A percentile compares a stretch with the other conserved stretches of the same genome.
Evolutionary conservation across 1,140 invertebrate species (phyloP).

Genomic region (Psix sp.): DNA sequence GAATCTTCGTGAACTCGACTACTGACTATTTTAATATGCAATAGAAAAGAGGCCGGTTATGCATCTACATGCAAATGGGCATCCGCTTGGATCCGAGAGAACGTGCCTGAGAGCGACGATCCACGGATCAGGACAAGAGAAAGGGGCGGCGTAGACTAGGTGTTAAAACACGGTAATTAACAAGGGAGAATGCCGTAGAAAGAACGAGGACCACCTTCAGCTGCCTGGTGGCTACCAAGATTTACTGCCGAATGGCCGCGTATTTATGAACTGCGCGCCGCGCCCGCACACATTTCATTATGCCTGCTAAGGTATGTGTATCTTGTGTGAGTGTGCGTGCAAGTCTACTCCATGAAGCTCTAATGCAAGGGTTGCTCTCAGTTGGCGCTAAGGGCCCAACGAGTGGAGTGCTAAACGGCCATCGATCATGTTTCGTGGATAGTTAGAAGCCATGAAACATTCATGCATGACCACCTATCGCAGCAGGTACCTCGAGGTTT

Average conservation of each 20-base stretch:
- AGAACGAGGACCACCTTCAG: conserved; percentile 66
- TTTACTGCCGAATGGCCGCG: conserved; percentile 73
- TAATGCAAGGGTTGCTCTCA: conserved; percentile 56
- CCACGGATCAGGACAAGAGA: conserved; percentile 12
- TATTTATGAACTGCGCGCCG: conserved; percentile 75
- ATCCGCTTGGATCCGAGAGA: conserved; percentile 28
- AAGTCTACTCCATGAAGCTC: no score
- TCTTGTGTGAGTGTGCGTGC: no score
- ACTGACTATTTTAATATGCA: conserved; percentile 47
- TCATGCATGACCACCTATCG: conserved; percentile 70
- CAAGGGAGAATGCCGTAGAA: conserved; percentile 69
- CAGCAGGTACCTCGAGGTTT: conserved; percentile 47
- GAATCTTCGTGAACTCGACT: conserved; percentile 41
- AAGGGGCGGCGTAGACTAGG: conserved; percentile 67
- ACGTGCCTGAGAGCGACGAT: background rate
- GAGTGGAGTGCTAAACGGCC: conserved; percentile 70
- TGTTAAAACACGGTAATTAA: conserved; percentile 78
- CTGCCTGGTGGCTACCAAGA: conserved; percentile 71
- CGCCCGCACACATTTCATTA: conserved; percentile 62
- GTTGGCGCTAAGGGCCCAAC: conserved; percentile 57
- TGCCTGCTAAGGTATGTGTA: no score
- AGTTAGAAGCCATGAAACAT: conserved; percentile 74
- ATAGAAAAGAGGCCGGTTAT: conserved; percentile 25
- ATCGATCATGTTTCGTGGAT: conserved; percentile 75
- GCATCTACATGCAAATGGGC: conserved; percentile 63